Base-by-base conservation (phyloP, 2,113 vertebrate genomes). In the Cariama cristata region DNA sequence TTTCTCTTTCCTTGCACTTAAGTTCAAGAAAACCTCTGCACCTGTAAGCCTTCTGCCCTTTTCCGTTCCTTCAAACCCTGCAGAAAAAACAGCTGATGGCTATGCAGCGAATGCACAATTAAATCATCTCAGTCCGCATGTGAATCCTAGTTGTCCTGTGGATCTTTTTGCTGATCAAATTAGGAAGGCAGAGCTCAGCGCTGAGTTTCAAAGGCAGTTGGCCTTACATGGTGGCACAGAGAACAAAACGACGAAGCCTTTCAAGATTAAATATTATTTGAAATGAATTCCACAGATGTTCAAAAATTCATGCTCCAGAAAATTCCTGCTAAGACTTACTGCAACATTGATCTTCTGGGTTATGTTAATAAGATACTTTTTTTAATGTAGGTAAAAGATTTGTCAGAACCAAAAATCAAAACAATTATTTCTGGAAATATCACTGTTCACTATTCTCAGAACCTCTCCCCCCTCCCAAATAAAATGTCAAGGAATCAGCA, bases 191-290 rank as follows among this genome's bases (percentile, higher is more conserved):
- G 76, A 88, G 74, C 77, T 82, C 74, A 52, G 32, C 4, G 16
- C 72, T 80, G 12, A 3, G 5, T 67, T 92, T 96, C 86, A 96
- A 89, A 96, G 66, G 80, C 68, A 93, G 52, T 49, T 93, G 79
- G 56, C 66, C 49, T 89, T 85, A 49, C 71, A 19, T 4, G 4
- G 28, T 3, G 6, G 52, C 30, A 44, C 40, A 93, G 69, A 93
- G 89, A 90, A 87, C 42, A 82, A 86, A 95, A 87, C 3, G 5
- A 5, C 6, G 18, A 24, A 60, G 47, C 47, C 87, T 94, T 83
- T 85, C 66, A 60, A 75, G 60, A 64, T 49, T 67, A 90, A 91
- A 96, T 66, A 62, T 66, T 0, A 32, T 71, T 86, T 62, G 55
- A 82, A 93, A 91, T 16, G 8, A 80, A 90, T 69, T 69, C 62